Evolutionary conservation across 1,140 invertebrate genomes (phyloP).

Genomic region (Trypoxylus dichotomus): DNA sequence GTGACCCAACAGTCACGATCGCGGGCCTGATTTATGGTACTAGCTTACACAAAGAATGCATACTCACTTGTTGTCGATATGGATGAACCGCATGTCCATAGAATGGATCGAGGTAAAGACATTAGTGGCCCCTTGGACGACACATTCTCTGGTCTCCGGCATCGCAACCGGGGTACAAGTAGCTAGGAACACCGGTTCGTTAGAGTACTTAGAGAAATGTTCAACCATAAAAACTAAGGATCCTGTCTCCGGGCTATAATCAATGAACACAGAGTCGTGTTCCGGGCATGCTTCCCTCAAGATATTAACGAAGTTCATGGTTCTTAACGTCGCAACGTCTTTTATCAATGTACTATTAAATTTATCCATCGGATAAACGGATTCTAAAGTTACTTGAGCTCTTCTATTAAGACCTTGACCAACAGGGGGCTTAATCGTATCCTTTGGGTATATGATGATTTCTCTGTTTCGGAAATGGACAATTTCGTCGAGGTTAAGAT

Average conservation of each 20-base stretch:
- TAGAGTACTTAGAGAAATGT: slow-evolving; percentile 97
- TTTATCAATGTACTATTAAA: slow-evolving; percentile 77
- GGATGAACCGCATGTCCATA: slow-evolving; percentile 98
- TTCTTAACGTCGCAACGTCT: slow-evolving; percentile 72
- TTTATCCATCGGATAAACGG: slow-evolving; percentile 95
- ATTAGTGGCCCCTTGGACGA: slow-evolving; percentile 94
- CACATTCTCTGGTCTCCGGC: slow-evolving; percentile 94
- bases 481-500: slow-evolving; percentile 86
- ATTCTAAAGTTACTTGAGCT: slow-evolving; percentile 90
- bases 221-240: slow-evolving; percentile 95
- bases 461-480: slow-evolving; percentile 77
- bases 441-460: slow-evolving; percentile 73
- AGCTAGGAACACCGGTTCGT: slow-evolving; percentile 95
- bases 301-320: slow-evolving; percentile 87
- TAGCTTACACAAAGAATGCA: slow-evolving; percentile 27
- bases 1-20: slow-evolving; percentile 47
- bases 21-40: slow-evolving; percentile 47
- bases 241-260: slow-evolving; percentile 93
- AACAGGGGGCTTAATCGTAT: slow-evolving; percentile 70
- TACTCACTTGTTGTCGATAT: slow-evolving; percentile 93
- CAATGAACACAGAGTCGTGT: slow-evolving; percentile 87
- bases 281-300: slow-evolving; percentile 81
- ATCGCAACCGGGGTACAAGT: slow-evolving; percentile 98
- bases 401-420: slow-evolving; percentile 88
- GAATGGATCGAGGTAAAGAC: slow-evolving; percentile 96